Conservation (phyloP, 2,113 vertebrate species). For the Albula goreensis region DNA sequence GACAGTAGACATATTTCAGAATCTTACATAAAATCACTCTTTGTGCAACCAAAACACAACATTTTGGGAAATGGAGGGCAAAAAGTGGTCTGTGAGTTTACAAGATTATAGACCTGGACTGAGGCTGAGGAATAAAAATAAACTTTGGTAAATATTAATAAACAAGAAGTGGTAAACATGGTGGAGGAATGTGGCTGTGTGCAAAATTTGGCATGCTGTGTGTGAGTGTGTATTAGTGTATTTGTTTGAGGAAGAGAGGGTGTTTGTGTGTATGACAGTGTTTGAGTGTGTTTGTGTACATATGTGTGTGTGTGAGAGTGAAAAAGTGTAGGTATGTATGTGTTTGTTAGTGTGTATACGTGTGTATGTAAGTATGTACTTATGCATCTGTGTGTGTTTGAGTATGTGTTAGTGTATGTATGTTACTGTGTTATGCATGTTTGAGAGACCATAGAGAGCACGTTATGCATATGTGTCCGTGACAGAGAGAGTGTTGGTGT, state of each 20-base stretch:
- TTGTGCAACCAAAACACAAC: not conserved
- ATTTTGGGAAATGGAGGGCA: not conserved
- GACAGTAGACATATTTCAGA: not conserved
- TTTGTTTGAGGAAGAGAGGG: constrained; percentile 50
- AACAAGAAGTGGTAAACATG: constrained; percentile 57
- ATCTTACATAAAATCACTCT: constrained; percentile 3
- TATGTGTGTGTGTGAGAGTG: not conserved
- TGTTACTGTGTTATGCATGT: not conserved
- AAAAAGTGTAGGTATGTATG: not conserved
- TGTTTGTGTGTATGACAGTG: not conserved
- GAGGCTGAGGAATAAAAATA: constrained; percentile 35
- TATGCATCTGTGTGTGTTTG: not conserved
- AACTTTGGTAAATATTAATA: constrained; percentile 55
- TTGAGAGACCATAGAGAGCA: too few species aligned
- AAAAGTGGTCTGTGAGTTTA: not conserved
- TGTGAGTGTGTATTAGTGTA: constrained; percentile 32
- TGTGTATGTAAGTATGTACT: not conserved
- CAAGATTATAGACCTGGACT: not conserved
- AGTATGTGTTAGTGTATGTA: not conserved
- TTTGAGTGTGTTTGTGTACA: not conserved
- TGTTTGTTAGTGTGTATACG: not conserved
- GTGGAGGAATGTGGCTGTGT: constrained; percentile 44
- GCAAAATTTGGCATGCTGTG: constrained; percentile 39
- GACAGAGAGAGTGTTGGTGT: constrained; percentile 5
- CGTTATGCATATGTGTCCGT: constrained; percentile 46